Percentiles rank a stretch among this genome's conserved stretches.
Evolutionary conservation across 2,888 invertebrate species (phyloP).

Genomic region (Rhingia rostrata): DNA sequence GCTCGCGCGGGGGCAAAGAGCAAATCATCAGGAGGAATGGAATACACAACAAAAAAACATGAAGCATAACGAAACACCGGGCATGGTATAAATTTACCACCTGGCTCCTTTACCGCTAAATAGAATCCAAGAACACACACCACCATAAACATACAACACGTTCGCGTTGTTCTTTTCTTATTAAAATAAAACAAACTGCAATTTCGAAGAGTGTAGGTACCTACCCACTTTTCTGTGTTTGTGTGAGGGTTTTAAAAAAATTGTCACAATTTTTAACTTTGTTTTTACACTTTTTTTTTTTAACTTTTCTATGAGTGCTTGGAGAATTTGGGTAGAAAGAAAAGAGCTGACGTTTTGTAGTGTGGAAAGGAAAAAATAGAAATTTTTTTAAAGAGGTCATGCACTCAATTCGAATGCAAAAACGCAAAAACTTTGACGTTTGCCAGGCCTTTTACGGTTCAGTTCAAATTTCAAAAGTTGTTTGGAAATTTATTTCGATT

Average conservation of each 20-base stretch:
- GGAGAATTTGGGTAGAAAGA: constrained; percentile 17
- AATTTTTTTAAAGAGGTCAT: constrained; percentile 66
- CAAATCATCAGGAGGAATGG: constrained; percentile 34
- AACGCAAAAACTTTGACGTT: constrained; percentile 65
- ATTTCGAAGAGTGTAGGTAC: constrained; percentile 52
- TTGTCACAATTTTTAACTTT: constrained; percentile 65
- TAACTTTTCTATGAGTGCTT: constrained; percentile 33
- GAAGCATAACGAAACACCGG: constrained; percentile 72
- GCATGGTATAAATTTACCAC: constrained; percentile 70
- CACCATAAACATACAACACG: constrained; percentile 7
- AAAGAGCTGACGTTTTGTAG: not conserved
- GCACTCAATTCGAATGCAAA: constrained; percentile 58
- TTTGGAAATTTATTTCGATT: constrained; percentile 47
- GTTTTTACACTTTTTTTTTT: constrained; percentile 35
- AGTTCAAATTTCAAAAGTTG: constrained; percentile 34
- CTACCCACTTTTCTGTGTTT: too few species aligned
- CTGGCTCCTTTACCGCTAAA: constrained; percentile 74
- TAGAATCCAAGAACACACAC: constrained; percentile 49
- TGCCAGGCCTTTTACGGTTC: constrained; percentile 42
- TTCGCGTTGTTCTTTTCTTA: constrained; percentile 21
- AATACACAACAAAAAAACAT: constrained; percentile 32
- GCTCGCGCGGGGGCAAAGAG: constrained; percentile 40
- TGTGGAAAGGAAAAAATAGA: constrained; percentile 20
- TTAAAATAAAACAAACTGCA: constrained; percentile 62
- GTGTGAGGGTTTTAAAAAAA: constrained; percentile 47